phyloP scores from a whole-genome alignment of 37 sponge, comb jelly and placozoan species.

The Ianthella basta region DNA sequence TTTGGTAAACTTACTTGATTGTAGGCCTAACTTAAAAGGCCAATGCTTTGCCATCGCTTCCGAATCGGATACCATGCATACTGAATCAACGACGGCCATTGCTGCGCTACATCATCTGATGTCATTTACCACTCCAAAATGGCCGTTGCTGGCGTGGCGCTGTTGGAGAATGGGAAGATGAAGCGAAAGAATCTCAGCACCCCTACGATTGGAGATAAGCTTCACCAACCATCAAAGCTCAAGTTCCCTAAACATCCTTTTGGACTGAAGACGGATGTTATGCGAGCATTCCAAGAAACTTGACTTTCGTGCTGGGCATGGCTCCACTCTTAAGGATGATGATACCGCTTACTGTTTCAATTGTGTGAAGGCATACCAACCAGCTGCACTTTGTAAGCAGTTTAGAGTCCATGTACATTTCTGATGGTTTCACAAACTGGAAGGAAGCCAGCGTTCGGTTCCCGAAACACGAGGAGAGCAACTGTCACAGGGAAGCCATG shows the following conservation, averaged over 20 bases:
- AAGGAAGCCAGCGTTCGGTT: constrained; percentile 53
- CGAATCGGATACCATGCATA: no score
- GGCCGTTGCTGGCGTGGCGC: neutral
- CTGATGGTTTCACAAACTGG: constrained; percentile 54
- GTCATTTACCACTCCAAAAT: neutral
- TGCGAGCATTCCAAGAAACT: constrained; percentile 44
- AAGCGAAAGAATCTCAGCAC: neutral
- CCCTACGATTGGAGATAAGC: constrained; percentile 33
- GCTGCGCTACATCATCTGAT: neutral
- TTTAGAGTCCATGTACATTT: constrained; percentile 24
- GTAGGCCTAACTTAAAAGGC: no score
- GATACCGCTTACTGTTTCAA: constrained; percentile 47
- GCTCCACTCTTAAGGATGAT: constrained; percentile 31
- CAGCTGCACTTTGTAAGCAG: constrained; percentile 34
- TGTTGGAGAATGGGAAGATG: constrained; percentile 10
- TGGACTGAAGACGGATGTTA: constrained; percentile 37
- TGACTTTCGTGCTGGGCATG: constrained; percentile 56
- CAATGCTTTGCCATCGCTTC: no score
- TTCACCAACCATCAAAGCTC: constrained; percentile 17
- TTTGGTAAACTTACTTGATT: no score
- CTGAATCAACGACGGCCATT: neutral
- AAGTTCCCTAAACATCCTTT: constrained; percentile 50
- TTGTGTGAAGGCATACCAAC: constrained; percentile 47
- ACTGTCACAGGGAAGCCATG: constrained; percentile 46
- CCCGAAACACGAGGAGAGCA: constrained; percentile 45